Evolutionary conservation across 2,888 invertebrate genomes (phyloP), one percentile per base, ranked within the genome.

Genomic region (Ypsolopha sequella): DNA sequence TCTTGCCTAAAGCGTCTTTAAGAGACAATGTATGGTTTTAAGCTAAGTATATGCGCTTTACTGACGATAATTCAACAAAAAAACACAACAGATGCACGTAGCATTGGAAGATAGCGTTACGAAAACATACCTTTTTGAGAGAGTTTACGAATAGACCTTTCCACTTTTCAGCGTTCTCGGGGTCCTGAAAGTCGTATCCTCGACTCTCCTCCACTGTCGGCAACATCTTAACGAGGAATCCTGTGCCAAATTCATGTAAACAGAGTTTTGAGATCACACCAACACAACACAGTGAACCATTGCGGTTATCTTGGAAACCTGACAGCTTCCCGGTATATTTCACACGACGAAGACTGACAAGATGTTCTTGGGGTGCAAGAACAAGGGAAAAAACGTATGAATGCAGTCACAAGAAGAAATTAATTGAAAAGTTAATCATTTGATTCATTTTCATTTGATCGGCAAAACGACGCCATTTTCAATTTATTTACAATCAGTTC

Each of bases 101-200:
- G 4, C 24, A 24, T 24, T 24, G 24, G 24, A 24, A 4, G 2
- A 24, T 24, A 24, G 24, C 24, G 4, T 24, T 4, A 45, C 33
- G 10, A 47, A 9, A 48, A 72, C 79, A 78, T 86, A 96, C 96
- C 93, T 95, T 95, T 80, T 92, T 92, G 67, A 98, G 89, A 50
- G 96, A 92, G 70, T 90, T 91, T 72, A 95, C 91, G 80, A 98
- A 94, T 60, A 97, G 89, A 59, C 96, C 96, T 73, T 93, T 94
- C 97, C 97, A 98, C 90, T 96, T 96, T 63, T 91, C 90, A 64
- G 91, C 91, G 87, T 96, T 96, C 80, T 96, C 96, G 72, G 92
- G 93, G 77, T 94, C 94, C 75, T 91, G 91, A 85, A 96, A 96
- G 89, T 96, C 95, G 88, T 94, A 95, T 59, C 86, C 86, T 62